Conservation (phyloP, 64 coral and sea anemone species). For the Montipora cactus region DNA sequence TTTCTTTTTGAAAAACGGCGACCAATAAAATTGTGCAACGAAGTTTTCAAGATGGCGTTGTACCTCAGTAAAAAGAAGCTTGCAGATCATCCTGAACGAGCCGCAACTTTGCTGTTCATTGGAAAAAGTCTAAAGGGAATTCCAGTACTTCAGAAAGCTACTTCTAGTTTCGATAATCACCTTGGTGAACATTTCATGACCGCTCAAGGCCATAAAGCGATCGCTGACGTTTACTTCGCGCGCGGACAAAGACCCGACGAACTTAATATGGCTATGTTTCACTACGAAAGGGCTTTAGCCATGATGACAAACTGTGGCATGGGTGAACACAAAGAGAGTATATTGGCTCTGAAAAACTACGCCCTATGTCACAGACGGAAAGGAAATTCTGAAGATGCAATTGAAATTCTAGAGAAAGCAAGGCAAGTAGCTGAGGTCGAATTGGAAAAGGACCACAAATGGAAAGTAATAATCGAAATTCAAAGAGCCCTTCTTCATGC, state of each 20-base stretch:
- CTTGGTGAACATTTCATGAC: conserved; percentile 46
- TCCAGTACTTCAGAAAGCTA: not conserved
- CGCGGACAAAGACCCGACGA: not conserved
- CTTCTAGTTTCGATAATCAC: not conserved
- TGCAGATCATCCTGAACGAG: conserved; percentile 2
- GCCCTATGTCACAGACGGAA: not conserved
- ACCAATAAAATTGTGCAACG: not conserved
- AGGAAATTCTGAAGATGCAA: conserved; percentile 8
- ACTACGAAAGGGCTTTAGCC: conserved; percentile 20
- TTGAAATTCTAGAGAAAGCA: not conserved
- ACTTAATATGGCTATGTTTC: not conserved
- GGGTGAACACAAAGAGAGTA: conserved; percentile 32
- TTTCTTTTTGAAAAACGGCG: not conserved
- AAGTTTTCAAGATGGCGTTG: not conserved
- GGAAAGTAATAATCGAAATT: conserved; percentile 29
- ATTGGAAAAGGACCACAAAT: conserved; percentile 32
- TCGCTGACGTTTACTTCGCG: conserved; percentile 41
- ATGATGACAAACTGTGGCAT: conserved; percentile 1
- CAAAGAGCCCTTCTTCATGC: conserved; percentile 18
- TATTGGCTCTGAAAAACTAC: conserved; percentile 26
- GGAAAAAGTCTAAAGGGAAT: conserved; percentile 15
- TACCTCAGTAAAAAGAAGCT: not conserved
- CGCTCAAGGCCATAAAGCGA: conserved; percentile 34
- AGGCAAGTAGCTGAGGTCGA: conserved; percentile 17
- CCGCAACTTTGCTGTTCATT: not conserved